Conservation (phyloP, 2,113 vertebrate genomes). For the Gulo gulo region DNA sequence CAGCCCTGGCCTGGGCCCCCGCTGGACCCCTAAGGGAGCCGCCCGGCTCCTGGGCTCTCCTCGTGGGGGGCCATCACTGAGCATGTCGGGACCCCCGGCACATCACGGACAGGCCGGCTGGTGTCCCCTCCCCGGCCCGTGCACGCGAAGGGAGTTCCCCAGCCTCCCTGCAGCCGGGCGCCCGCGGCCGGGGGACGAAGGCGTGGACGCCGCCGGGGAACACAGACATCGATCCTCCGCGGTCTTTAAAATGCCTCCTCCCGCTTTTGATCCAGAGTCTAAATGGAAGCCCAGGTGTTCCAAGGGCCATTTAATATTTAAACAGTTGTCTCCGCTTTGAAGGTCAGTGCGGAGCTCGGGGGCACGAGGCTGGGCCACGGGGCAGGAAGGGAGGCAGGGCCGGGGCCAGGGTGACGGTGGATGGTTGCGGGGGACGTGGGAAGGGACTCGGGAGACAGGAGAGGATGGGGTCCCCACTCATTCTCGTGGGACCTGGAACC, state of each 20-base stretch:
- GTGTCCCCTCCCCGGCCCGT: not conserved
- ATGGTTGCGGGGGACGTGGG: fast-evolving
- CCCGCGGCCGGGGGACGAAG: not conserved
- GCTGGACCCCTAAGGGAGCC: no score
- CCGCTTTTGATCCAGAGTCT: not conserved
- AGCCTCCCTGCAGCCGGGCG: not conserved
- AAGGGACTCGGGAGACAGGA: not conserved
- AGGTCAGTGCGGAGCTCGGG: not conserved
- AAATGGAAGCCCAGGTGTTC: not conserved
- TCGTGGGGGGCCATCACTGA: fast-evolving
- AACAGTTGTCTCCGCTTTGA: not conserved
- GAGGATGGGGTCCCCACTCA: not conserved
- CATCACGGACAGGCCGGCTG: fast-evolving
- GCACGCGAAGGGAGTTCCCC: not conserved
- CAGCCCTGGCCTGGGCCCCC: not conserved
- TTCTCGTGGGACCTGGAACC: not conserved
- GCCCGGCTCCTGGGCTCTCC: not conserved
- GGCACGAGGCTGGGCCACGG: not conserved
- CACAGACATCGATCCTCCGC: not conserved
- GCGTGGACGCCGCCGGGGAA: not conserved
- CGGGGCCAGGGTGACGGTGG: not conserved
- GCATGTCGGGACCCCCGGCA: fast-evolving
- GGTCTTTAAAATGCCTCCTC: not conserved
- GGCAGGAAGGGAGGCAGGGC: fast-evolving
- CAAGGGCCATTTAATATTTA: not conserved